Base-by-base conservation (phyloP, 35 echinoderm and acorn worm genomes). In the Ophioderma brevispina region DNA sequence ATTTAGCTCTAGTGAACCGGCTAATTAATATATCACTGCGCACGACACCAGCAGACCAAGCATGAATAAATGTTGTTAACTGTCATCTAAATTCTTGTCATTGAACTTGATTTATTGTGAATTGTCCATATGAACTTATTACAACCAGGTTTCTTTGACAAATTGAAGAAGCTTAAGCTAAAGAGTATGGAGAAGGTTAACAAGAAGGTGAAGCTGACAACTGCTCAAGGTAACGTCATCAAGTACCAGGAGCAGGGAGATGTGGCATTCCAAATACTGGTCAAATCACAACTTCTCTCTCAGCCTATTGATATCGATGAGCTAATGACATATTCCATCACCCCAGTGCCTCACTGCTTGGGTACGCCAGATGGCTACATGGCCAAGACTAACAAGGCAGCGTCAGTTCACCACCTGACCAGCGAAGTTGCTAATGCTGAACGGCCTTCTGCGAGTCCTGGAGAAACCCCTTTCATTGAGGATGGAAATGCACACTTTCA, bases 121-220 rank as follows among this genome's bases (percentile, higher is more conserved):
- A n/a, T n/a, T n/a, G n/a, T n/a, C n/a, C n/a, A n/a, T n/a, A 40
- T 80, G n/a, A n/a, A n/a, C n/a, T n/a, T n/a, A n/a, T n/a, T n/a
- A n/a, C n/a, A n/a, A n/a, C n/a, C n/a, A 76, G 32, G 75, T 38
- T 90, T 90, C 80, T 90, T 90, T 90, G 88, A 90, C 30, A 43
- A 18, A 33, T 13, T 84, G 30, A 90, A 82, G 63, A 90, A 39
- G 39, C 32, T 84, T 21, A 90, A 90, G 55, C 49, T 90, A 49
- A 83, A 84, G 32, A 90, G 50, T 41, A 90, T 84, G 78, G 87
- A 80, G 0, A 52, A 75, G 31, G 34, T 55, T 17, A 83, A 84
- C 80, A 90, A 83, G 76, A 84, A 84, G 37, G 30, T 84, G 2
- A 90, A 90, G 55, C 88, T 90, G 41, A 40, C 81, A 38, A 40